Conservation (phyloP, 1,140 invertebrate species). For the Chrysoperla carnea region DNA sequence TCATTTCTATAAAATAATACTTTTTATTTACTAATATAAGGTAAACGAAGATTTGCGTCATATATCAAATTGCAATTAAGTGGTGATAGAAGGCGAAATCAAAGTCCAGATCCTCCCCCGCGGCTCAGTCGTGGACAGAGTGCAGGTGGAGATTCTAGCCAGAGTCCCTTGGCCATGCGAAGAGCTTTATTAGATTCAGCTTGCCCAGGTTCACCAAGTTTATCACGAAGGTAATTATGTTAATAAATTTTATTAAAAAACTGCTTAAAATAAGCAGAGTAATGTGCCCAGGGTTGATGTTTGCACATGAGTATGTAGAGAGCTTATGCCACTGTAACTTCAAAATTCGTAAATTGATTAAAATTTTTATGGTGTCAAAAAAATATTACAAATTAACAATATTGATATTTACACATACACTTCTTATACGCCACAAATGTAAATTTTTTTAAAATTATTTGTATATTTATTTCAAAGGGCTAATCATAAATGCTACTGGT, state of each 20-base stretch:
- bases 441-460: too few species aligned
- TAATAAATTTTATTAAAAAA: background rate
- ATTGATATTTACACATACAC: too few species aligned
- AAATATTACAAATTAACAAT: too few species aligned
- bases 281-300: background rate
- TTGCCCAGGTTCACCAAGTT: constrained; percentile 30
- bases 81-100: constrained; percentile 25
- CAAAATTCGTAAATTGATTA: too few species aligned
- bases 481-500: too few species aligned
- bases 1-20: too few species aligned
- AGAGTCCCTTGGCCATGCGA: constrained; percentile 38
- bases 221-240: constrained; percentile 34
- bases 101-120: constrained; percentile 44
- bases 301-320: too few species aligned
- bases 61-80: constrained; percentile 54
- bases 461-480: too few species aligned
- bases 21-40: constrained; percentile 3
- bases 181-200: constrained; percentile 34
- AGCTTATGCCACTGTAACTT: too few species aligned
- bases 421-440: too few species aligned
- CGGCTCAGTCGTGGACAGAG: constrained; percentile 33
- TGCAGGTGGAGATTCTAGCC: constrained; percentile 13
- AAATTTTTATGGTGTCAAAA: too few species aligned
- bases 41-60: constrained; percentile 48
- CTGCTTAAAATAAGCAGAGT: background rate